phyloP scores from a whole-genome alignment of 2,113 vertebrate species.

The Engystomops pustulosus region DNA sequence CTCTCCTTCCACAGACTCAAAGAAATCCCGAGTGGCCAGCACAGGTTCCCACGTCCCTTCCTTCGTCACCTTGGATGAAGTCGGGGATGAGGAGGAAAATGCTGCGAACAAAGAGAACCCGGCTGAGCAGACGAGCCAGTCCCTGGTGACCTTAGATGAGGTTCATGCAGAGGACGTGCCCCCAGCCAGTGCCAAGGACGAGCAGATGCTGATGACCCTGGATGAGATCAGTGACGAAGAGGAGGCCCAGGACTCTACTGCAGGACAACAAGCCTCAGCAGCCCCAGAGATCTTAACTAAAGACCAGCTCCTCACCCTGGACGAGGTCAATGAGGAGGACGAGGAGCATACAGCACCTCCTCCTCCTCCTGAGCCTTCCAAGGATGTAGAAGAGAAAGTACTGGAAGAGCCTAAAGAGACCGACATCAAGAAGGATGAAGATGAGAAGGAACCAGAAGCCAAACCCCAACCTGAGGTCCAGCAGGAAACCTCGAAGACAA shows the following conservation, averaged over 20 bases:
- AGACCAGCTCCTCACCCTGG: slow-evolving; percentile 72
- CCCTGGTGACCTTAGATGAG: slow-evolving; percentile 73
- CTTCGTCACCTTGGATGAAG: slow-evolving; percentile 84
- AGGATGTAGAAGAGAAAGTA: slow-evolving; percentile 59
- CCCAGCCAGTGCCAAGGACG: slow-evolving; percentile 66
- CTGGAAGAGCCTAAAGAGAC: slow-evolving; percentile 41
- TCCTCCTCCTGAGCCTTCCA: slow-evolving; percentile 60
- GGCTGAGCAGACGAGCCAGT: slow-evolving; percentile 26
- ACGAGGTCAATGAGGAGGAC: slow-evolving; percentile 75
- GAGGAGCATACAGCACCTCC: slow-evolving; percentile 71
- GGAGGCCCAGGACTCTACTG: slow-evolving; percentile 49
- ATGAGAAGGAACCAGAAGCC: slow-evolving; percentile 55
- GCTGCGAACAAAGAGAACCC: slow-evolving; percentile 53
- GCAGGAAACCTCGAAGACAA: slow-evolving; percentile 71
- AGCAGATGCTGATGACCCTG: slow-evolving; percentile 75
- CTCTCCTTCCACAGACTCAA: slow-evolving; percentile 61
- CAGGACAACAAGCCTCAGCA: slow-evolving; percentile 56
- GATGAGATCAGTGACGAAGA: slow-evolving; percentile 80
- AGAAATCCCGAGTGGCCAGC: slow-evolving; percentile 65
- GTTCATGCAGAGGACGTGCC: slow-evolving; percentile 80
- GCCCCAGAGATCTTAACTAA: slow-evolving; percentile 68
- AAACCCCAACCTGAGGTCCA: slow-evolving; percentile 66
- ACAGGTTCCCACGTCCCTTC: slow-evolving; percentile 62
- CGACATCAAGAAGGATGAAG: slow-evolving; percentile 56
- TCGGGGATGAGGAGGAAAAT: slow-evolving; percentile 83